These are phyloP conservation scores for Collichthys lucidus DNA, from an alignment of 2,113 vertebrate genomes.

Conservation along the genomic window DNA sequence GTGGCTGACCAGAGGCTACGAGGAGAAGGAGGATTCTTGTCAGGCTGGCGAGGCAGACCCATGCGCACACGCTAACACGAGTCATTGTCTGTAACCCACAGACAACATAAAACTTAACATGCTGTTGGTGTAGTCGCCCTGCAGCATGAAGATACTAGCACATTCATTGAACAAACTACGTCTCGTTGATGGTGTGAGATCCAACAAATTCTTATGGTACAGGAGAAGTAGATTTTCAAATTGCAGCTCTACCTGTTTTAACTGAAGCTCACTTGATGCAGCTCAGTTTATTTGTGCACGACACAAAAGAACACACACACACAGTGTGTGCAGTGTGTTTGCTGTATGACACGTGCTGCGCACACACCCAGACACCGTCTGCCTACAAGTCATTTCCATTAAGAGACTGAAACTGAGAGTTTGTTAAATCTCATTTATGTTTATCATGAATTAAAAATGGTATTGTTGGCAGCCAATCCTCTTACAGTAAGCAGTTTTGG, in stretches of 20 bases:
- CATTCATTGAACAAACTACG: constrained; percentile 23
- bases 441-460: constrained; percentile 85
- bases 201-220: constrained; percentile 2
- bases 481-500: constrained; percentile 85
- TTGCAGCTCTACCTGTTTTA: constrained; percentile 25
- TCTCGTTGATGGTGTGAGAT: constrained; percentile 23
- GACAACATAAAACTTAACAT: constrained; percentile 36
- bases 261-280: constrained; percentile 27
- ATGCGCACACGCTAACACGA: neutral
- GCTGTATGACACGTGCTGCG: constrained; percentile 46
- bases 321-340: constrained; percentile 47
- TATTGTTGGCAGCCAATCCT: constrained; percentile 85
- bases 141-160: constrained; percentile 30
- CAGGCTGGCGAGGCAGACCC: constrained; percentile 37
- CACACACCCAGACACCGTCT: constrained; percentile 24
- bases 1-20: constrained; percentile 59
- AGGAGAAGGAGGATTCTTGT: constrained; percentile 37
- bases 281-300: constrained; percentile 46
- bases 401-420: constrained; percentile 77
- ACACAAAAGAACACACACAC: constrained; percentile 55
- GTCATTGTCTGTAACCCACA: constrained; percentile 26
- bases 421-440: constrained; percentile 83
- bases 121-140: constrained; percentile 33
- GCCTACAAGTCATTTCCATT: constrained; percentile 73
- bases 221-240: constrained; percentile 13